Conservation (phyloP, 1,140 invertebrate genomes). For the Drosophila truncata region DNA sequence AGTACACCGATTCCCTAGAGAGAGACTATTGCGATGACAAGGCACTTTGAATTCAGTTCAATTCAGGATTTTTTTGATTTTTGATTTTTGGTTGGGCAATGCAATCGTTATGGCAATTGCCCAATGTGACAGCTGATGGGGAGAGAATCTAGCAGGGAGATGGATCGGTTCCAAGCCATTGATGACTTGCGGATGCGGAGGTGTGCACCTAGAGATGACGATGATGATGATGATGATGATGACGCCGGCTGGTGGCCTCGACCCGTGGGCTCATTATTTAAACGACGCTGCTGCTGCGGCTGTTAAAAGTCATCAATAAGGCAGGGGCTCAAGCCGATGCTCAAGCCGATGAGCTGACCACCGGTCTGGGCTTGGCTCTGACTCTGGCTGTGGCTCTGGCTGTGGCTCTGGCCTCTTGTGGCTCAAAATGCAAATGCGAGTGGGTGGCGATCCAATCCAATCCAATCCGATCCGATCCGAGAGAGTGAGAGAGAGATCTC, state of each 20-base stretch:
- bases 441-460: constrained; percentile 61
- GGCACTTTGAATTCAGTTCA: constrained; percentile 54
- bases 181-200: constrained; percentile 75
- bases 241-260: constrained; percentile 38
- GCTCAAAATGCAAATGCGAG: constrained; percentile 78
- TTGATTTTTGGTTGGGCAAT: constrained; percentile 71
- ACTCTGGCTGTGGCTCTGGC: constrained; percentile 57
- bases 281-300: constrained; percentile 78
- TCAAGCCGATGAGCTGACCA: constrained; percentile 45
- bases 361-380: constrained; percentile 72
- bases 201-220: constrained; percentile 49
- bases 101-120: constrained; percentile 62
- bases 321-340: not conserved
- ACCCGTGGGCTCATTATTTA: constrained; percentile 78
- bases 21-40: constrained; percentile 28
- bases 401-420: not conserved
- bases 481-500: constrained; percentile 1
- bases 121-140: constrained; percentile 64
- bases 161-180: constrained; percentile 54
- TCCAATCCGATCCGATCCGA: constrained; percentile 14
- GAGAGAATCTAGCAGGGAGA: constrained; percentile 37
- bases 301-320: constrained; percentile 82
- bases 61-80: constrained; percentile 43
- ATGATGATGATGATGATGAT: constrained; percentile 14
- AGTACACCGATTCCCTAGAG: constrained; percentile 5